Percentiles rank a stretch among this genome's conserved stretches.
phyloP scores from a whole-genome alignment of 2,797 vertebrate genomes.

The Serranus cabrilla region DNA sequence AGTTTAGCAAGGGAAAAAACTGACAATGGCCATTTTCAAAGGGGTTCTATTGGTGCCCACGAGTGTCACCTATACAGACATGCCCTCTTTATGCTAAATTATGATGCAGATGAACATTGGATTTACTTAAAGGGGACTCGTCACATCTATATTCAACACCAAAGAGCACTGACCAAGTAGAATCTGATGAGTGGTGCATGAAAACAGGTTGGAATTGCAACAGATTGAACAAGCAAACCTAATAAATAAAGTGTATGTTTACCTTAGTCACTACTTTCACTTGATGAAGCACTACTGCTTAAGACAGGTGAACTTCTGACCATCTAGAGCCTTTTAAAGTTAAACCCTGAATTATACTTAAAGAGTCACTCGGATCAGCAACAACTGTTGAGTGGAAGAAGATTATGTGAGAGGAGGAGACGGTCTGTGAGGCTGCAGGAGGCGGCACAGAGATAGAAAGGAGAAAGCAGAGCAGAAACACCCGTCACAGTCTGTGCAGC shows the following conservation, averaged over 20 bases:
- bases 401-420: constrained; percentile 14
- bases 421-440: constrained; percentile 11
- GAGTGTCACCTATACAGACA: too few species aligned
- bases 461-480: not conserved
- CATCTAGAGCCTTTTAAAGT: constrained; percentile 4
- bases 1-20: too few species aligned
- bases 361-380: not conserved
- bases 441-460: not conserved
- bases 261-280: not conserved
- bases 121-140: too few species aligned
- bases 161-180: too few species aligned
- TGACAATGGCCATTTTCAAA: too few species aligned
- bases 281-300: not conserved
- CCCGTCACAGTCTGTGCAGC: not conserved
- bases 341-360: constrained; percentile 5
- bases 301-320: not conserved
- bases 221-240: not conserved
- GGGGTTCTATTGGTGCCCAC: too few species aligned
- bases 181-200: too few species aligned
- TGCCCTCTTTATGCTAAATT: too few species aligned
- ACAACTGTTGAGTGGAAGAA: not conserved
- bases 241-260: not conserved
- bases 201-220: not conserved
- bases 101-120: too few species aligned
- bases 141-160: too few species aligned